These are phyloP conservation scores for Pomacea maculata DNA, from an alignment of 1,140 invertebrate genomes.

Conservation along the genomic window DNA sequence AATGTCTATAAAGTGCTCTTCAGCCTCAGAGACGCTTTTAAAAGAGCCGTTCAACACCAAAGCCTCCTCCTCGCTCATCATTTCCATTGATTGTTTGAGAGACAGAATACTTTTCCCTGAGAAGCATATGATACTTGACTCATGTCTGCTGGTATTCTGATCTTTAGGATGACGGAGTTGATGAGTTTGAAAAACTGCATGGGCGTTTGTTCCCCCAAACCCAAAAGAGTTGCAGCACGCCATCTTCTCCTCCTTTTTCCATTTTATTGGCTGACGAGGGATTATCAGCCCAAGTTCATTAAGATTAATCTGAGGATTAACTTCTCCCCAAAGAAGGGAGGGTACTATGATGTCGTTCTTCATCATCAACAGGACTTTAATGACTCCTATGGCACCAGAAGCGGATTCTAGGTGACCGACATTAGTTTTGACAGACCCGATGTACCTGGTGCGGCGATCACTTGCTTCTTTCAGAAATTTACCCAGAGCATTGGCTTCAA, in stretches of 20 bases:
- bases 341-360: conserved; percentile 83
- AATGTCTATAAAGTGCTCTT: conserved; percentile 24
- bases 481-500: conserved; percentile 42
- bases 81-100: conserved; percentile 13
- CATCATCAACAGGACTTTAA: conserved; percentile 89
- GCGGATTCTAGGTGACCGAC: conserved; percentile 96
- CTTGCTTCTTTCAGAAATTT: conserved; percentile 74
- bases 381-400: conserved; percentile 88
- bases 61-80: conserved; percentile 1
- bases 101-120: conserved; percentile 3
- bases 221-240: conserved; percentile 93
- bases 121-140: conserved; percentile 15
- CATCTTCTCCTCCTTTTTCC: conserved; percentile 79
- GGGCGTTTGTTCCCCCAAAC: conserved; percentile 95
- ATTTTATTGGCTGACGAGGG: conserved; percentile 82
- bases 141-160: not conserved
- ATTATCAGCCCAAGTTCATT: conserved; percentile 23
- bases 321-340: conserved; percentile 86
- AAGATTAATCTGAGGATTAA: conserved; percentile 84
- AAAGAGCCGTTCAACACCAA: not conserved
- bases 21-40: too few relatives aligned
- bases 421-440: conserved; percentile 96
- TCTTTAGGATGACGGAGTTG: not conserved
- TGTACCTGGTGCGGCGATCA: conserved; percentile 72
- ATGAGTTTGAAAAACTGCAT: conserved; percentile 79